Evolutionary conservation across 2,113 vertebrate species (phyloP).

Genomic region (Caranx melampygus): DNA sequence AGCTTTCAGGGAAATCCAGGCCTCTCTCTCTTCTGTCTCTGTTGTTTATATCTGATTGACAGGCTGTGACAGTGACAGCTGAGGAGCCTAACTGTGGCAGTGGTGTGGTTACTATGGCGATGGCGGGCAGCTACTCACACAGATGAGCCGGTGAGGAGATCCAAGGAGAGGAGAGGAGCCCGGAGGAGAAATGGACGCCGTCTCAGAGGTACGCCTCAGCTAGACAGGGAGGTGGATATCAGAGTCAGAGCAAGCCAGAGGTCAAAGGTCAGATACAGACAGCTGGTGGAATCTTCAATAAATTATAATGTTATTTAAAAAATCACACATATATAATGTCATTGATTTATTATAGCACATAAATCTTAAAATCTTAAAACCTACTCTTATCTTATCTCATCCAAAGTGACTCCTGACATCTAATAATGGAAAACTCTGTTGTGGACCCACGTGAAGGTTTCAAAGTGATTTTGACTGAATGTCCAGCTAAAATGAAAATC

Average conservation of each 20-base stretch:
- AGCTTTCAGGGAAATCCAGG: constrained; percentile 14
- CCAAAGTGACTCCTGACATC: background rate
- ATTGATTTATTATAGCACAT: no score
- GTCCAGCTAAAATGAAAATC: no score
- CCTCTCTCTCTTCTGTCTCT: constrained; percentile 14
- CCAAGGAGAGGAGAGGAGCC: constrained; percentile 91
- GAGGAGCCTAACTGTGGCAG: background rate
- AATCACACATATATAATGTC: background rate
- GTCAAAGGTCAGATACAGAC: constrained; percentile 7
- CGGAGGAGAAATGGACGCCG: constrained; percentile 91
- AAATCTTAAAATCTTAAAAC: no score
- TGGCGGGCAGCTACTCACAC: constrained; percentile 58
- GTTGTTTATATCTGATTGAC: constrained; percentile 41
- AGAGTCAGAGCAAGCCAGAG: constrained; percentile 19
- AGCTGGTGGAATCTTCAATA: background rate
- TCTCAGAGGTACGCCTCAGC: constrained; percentile 93
- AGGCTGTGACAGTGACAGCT: constrained; percentile 32
- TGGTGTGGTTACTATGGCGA: constrained; percentile 21
- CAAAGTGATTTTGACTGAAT: no score
- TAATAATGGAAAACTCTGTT: no score
- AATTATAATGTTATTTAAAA: background rate
- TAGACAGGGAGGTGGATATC: constrained; percentile 71
- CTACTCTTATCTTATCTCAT: no score
- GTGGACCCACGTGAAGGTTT: no score
- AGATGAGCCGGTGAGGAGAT: constrained; percentile 92